phyloP scores from a whole-genome alignment of 2,888 invertebrate species.

The Erpobdella octoculata region DNA sequence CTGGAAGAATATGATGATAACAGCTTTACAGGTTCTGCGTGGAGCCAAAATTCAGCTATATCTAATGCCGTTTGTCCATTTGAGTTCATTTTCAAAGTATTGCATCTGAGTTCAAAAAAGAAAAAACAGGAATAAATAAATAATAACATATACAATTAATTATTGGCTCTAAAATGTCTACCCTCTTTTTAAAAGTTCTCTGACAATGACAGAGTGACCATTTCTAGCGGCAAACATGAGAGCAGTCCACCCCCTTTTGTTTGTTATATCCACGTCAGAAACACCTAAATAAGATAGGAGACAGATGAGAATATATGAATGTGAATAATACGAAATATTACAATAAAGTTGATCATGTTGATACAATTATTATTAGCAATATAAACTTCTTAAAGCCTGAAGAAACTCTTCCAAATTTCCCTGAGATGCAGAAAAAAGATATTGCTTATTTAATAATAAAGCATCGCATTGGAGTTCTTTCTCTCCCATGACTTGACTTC shows the following conservation, averaged over 20 bases:
- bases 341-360: background rate
- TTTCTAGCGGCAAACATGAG: conserved; percentile 51
- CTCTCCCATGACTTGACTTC: too few species aligned
- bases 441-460: too few species aligned
- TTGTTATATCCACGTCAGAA: conserved; percentile 31
- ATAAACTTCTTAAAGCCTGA: conserved; percentile 7
- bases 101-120: conserved; percentile 36
- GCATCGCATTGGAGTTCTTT: too few species aligned
- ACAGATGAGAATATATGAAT: background rate
- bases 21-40: conserved; percentile 40
- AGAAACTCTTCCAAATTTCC: conserved; percentile 17
- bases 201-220: conserved; percentile 44
- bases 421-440: background rate
- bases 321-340: background rate
- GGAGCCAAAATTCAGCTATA: conserved; percentile 50
- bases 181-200: conserved; percentile 45
- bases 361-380: background rate
- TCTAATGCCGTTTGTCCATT: conserved; percentile 50
- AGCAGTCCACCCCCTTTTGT: conserved; percentile 47
- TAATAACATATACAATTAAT: background rate
- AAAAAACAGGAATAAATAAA: background rate
- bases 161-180: conserved; percentile 29
- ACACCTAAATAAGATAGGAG: conserved; percentile 12
- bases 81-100: conserved; percentile 42
- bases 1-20: conserved; percentile 33